Base-by-base conservation (phyloP, 2,888 invertebrate species). In the Macropis europaea region DNA sequence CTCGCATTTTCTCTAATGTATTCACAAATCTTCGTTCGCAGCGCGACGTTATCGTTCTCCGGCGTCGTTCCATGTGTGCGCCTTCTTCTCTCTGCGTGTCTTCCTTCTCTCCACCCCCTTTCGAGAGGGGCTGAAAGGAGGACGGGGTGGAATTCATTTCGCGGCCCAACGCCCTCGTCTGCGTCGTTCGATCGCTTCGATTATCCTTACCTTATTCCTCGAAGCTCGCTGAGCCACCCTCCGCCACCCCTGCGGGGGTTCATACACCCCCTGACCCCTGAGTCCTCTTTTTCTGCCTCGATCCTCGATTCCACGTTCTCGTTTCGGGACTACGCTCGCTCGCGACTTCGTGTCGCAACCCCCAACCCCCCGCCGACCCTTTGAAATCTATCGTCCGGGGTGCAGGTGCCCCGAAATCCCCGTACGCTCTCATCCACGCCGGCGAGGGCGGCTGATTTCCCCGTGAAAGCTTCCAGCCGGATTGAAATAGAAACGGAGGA, bases 21-120 rank as follows among this genome's bases (percentile, higher is more conserved):
- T 88, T 88, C 88, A 88, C 88, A 88, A 88, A 88, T 88, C 88
- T 88, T 88, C 86, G 84, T 86, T 87, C 87, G n/a, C 79, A 87
- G 85, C 85, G 80, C 85, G 79, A 78, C 85, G 86, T 88, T 88
- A 88, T 88, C 88, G 87, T 87, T 87, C 88, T 84, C 83, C 83
- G 71, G 57, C 66, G 26, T 73, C 77, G 66, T 75, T 60, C 30
- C 42, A 73, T n/a, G n/a, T n/a, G n/a, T n/a, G n/a, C n/a, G n/a
- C n/a, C n/a, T n/a, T n/a, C n/a, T n/a, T n/a, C n/a, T n/a, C n/a
- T n/a, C n/a, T n/a, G 52, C 30, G 60, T 48, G 45, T 48, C 63
- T 70, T 53, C 26, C 66, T 63, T 73, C 64, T 53, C 48, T 62
- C 68, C 60, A 48, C 59, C 70, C 73, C 68, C 50, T 43, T 34